Evolutionary conservation across 2,113 vertebrate genomes (phyloP).

Genomic region (Microtus pennsylvanicus): DNA sequence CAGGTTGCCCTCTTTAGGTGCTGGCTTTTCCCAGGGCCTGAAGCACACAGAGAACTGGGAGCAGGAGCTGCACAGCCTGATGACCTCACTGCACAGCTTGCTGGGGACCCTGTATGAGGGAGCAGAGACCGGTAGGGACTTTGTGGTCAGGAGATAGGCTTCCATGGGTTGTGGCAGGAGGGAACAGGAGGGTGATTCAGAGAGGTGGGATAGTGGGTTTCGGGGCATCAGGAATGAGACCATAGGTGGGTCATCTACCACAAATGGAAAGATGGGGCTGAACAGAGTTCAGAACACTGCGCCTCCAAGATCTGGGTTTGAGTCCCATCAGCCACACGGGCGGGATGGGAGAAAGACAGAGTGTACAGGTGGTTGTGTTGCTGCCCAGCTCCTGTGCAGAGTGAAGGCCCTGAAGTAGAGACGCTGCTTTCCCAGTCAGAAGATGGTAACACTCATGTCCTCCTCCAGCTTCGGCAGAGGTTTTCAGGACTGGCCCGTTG

Average conservation of each 20-base stretch:
- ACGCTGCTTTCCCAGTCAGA: conserved; percentile 86
- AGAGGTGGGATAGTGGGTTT: not conserved
- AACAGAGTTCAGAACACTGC: not conserved
- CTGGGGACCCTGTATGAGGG: conserved; percentile 90
- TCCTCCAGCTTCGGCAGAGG: conserved; percentile 89
- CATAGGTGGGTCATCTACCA: not conserved
- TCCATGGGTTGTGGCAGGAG: not conserved
- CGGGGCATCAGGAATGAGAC: not conserved
- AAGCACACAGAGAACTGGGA: conserved; percentile 92
- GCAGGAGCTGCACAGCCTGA: conserved; percentile 91
- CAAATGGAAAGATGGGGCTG: too few relatives aligned
- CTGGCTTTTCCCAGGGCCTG: conserved; percentile 90
- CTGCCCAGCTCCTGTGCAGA: conserved; percentile 86
- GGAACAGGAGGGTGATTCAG: not conserved
- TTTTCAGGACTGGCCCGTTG: conserved; percentile 89
- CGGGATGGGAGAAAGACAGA: not conserved
- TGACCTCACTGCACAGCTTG: conserved; percentile 90
- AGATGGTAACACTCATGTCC: conserved; percentile 86
- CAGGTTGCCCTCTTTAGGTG: conserved; percentile 90
- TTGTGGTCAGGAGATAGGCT: not conserved
- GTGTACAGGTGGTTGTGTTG: not conserved
- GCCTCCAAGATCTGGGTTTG: not conserved
- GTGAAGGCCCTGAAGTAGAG: conserved; percentile 90
- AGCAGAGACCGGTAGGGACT: conserved; percentile 88
- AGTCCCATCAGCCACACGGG: not conserved